A percentile compares a stretch with the other conserved stretches of the same genome.
Conservation (phyloP, 2,113 vertebrate genomes). For the Orientallactaga bullata region DNA sequence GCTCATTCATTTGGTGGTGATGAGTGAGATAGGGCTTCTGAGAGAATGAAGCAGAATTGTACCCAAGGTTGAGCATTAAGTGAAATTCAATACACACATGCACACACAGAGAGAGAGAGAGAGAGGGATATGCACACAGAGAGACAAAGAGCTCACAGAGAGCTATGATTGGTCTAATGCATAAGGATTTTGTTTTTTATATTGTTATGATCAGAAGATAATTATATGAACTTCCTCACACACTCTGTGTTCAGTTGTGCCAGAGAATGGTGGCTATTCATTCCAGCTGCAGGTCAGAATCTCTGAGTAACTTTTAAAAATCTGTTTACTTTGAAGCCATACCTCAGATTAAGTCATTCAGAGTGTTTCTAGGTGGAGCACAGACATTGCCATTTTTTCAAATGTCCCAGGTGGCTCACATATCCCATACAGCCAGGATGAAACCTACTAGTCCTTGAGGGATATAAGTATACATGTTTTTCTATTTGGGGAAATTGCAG, state of each 20-base stretch:
- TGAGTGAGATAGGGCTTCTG: background rate
- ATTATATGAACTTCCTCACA: background rate
- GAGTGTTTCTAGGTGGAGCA: background rate
- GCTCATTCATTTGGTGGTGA: background rate
- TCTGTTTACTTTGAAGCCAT: background rate
- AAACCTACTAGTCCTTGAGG: background rate
- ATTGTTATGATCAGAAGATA: background rate
- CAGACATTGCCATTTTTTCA: background rate
- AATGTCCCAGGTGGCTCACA: background rate
- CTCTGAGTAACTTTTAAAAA: background rate
- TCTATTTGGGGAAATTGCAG: background rate
- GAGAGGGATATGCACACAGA: no score
- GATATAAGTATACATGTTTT: background rate
- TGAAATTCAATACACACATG: background rate
- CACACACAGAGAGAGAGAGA: background rate
- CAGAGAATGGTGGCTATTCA: background rate
- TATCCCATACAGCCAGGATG: background rate
- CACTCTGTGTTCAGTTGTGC: no score
- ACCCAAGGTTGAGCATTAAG: background rate
- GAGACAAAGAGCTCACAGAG: no score
- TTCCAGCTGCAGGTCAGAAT: background rate
- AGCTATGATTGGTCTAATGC: background rate
- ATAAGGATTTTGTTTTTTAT: background rate
- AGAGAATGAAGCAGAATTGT: background rate
- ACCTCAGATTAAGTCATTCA: background rate